These are phyloP conservation scores for Adelognathus sp. DNA, from an alignment of 2,888 invertebrate genomes.

Conservation along the genomic window DNA sequence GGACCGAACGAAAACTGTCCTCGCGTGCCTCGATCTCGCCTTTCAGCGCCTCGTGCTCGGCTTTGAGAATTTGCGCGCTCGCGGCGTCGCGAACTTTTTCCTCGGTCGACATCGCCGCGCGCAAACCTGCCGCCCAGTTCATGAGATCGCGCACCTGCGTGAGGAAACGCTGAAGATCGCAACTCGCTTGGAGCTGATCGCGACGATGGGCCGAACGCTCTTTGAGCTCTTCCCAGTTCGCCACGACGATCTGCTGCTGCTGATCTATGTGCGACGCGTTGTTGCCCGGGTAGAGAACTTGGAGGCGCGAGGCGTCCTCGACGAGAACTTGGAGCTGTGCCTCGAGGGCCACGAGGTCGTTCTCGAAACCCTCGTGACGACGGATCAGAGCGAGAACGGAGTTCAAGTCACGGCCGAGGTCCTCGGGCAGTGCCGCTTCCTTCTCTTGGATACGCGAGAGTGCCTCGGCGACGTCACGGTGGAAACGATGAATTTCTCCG, in stretches of 20 bases:
- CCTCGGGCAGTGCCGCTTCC: slow-evolving; percentile 91
- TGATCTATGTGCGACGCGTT: slow-evolving; percentile 95
- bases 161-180: slow-evolving; percentile 94
- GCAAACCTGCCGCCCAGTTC: slow-evolving; percentile 92
- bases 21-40: slow-evolving; percentile 95
- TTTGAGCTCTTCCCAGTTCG: slow-evolving; percentile 94
- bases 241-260: slow-evolving; percentile 92
- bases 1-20: slow-evolving; percentile 88
- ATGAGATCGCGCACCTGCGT: slow-evolving; percentile 93
- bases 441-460: slow-evolving; percentile 95
- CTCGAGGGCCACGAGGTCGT: slow-evolving; percentile 95
- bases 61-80: slow-evolving; percentile 90
- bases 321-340: slow-evolving; percentile 95
- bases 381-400: slow-evolving; percentile 91
- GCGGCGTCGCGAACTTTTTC: slow-evolving; percentile 92
- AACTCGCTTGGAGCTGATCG: slow-evolving; percentile 92
- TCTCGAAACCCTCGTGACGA: slow-evolving; percentile 96
- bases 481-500: slow-evolving; percentile 98
- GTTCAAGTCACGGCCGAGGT: slow-evolving; percentile 91
- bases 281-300: slow-evolving; percentile 93
- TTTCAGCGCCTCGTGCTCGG: slow-evolving; percentile 91
- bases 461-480: slow-evolving; percentile 96
- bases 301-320: slow-evolving; percentile 95
- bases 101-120: slow-evolving; percentile 90
- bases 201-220: slow-evolving; percentile 91